Percentiles rank a stretch among this genome's conserved stretches.
These are phyloP conservation scores for Noctua janthina DNA, from an alignment of 2,888 invertebrate genomes.

Conservation along the genomic window DNA sequence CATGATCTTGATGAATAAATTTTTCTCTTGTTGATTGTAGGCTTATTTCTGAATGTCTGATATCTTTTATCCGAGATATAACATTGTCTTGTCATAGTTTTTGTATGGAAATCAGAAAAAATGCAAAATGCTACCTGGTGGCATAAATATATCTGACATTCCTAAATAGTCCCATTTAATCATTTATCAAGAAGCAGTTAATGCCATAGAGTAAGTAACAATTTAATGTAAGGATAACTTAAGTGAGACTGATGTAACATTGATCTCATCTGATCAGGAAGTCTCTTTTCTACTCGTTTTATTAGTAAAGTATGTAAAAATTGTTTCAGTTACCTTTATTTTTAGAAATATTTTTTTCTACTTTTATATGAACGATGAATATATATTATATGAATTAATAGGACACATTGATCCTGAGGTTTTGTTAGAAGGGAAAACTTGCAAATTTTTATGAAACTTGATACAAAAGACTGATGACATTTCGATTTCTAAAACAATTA, in stretches of 20 bases:
- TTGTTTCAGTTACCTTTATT: conserved; percentile 68
- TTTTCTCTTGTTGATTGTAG: conserved; percentile 34
- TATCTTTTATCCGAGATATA: not conserved
- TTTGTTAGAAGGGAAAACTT: conserved; percentile 5
- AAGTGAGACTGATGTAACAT: conserved; percentile 68
- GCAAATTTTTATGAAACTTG: conserved; percentile 16
- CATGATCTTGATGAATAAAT: not conserved
- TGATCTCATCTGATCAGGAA: conserved; percentile 68
- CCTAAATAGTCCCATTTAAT: not conserved
- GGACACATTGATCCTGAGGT: conserved; percentile 53
- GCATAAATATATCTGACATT: not conserved
- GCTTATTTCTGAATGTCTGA: not conserved
- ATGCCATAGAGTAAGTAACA: conserved; percentile 44
- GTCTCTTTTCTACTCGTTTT: conserved; percentile 56
- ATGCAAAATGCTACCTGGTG: not conserved
- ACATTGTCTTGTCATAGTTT: not conserved
- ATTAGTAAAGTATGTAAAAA: conserved; percentile 49
- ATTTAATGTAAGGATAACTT: conserved; percentile 48
- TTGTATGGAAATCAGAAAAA: not conserved
- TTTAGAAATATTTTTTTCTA: conserved; percentile 59
- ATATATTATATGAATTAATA: conserved; percentile 20
- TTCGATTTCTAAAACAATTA: conserved; percentile 1
- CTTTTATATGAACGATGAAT: conserved; percentile 59
- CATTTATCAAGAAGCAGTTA: conserved; percentile 33
- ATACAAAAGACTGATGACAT: conserved; percentile 43